These are phyloP conservation scores for Fringilla coelebs DNA, from an alignment of 2,797 vertebrate species.

Conservation along the genomic window DNA sequence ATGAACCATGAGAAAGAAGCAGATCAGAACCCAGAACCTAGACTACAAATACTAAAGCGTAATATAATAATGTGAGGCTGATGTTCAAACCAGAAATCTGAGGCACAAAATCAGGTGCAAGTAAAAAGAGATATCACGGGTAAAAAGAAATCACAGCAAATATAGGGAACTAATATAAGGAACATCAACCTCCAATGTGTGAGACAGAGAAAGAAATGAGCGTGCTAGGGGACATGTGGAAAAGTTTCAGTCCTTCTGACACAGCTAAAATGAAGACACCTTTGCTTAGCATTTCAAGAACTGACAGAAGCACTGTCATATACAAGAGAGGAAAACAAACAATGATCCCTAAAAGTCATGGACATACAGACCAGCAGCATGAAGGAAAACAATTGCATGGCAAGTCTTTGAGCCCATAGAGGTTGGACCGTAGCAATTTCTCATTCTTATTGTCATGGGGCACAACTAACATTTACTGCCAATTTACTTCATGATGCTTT, in stretches of 20 bases:
- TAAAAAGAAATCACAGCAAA: background rate
- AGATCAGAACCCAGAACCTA: background rate
- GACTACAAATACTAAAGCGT: background rate
- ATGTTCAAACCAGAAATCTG: background rate
- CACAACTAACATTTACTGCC: background rate
- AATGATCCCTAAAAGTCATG: background rate
- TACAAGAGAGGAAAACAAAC: background rate
- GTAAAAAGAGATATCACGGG: background rate
- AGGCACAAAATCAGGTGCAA: background rate
- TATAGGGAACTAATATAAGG: background rate
- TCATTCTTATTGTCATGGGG: background rate
- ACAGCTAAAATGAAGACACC: background rate
- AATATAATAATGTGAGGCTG: background rate
- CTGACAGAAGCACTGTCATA: background rate
- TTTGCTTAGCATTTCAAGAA: background rate
- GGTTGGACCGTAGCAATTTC: no score
- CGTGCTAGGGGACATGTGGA: background rate
- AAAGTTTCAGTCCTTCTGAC: background rate
- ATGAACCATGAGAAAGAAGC: background rate
- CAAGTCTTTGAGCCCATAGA: background rate
- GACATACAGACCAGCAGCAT: background rate
- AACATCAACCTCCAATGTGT: background rate
- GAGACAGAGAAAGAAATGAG: background rate
- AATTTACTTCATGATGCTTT: background rate
- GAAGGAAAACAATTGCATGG: background rate